Base-by-base conservation (phyloP, 2,888 invertebrate genomes). In the Cryptocephalus primarius region DNA sequence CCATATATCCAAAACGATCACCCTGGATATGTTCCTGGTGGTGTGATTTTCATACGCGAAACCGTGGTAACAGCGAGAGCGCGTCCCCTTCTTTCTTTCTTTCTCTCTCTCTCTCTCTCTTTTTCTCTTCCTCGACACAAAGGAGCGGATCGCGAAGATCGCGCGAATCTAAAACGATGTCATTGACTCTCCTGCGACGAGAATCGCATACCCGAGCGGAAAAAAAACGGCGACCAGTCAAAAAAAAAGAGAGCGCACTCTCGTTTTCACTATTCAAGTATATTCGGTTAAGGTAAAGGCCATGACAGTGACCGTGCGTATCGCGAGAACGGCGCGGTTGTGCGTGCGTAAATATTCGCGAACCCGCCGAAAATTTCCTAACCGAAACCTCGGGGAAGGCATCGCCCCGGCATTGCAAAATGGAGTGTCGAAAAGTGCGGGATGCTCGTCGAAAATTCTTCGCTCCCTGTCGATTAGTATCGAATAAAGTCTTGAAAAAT, bases 261-360 rank as follows among this genome's bases (percentile, higher is more conserved):
- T 67, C 66, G 61, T 58, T 67, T 67, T 67, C 67, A 58, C 61
- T 62, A 61, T 57, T 59, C 62, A 60, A 59, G 60, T 60, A 62
- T 61, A 61, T 62, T 64, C 61, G 63, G 65, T 64, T 62, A 67
- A 68, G 66, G 65, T 65, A 64, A 65, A 66, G 67, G 65, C 65
- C 67, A 60, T 60, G 67, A 63, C 66, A 68, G 60, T 67, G 67
- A 68, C 67, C 67, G 64, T 56, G 59, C 36, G 47, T 43, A 36
- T 6, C 6, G 36, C 22, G 22, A 2, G 22, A 22, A 22, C 22
- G 6, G 22, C 6, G 22, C 22, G 22, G 22, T n/a, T n/a, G n/a
- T n/a, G n/a, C 2, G 22, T 22, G 36, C 36, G 36, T 36, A 36
- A 36, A 4, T 12, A 36, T 36, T 36, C 22, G 12, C 36, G 36